phyloP scores from a whole-genome alignment of 1,140 invertebrate genomes.

The Eumeta japonica region DNA sequence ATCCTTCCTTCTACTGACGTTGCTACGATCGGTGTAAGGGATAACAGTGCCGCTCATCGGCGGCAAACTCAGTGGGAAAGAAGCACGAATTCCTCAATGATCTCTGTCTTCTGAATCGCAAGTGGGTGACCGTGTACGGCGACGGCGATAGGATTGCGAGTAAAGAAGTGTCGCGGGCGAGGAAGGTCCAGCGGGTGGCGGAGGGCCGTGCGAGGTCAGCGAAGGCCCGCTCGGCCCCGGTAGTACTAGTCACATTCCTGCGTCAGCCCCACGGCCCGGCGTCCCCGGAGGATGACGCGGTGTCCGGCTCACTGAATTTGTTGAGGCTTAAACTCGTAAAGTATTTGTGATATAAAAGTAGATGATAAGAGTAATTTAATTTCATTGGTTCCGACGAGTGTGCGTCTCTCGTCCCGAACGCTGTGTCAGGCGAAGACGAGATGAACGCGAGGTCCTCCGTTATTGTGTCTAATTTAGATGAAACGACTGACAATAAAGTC shows the following conservation, averaged over 20 bases:
- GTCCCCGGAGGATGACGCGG: conserved; percentile 18
- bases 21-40: conserved; percentile 5
- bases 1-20: conserved; percentile 52
- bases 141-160: not conserved
- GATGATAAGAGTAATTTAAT: conserved; percentile 41
- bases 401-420: conserved; percentile 41
- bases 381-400: conserved; percentile 34
- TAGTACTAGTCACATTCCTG: conserved; percentile 34
- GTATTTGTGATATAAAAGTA: conserved; percentile 54
- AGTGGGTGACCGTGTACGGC: not conserved
- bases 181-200: conserved; percentile 16
- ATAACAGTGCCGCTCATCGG: not conserved
- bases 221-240: conserved; percentile 1
- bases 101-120: not conserved
- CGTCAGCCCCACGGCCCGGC: conserved; percentile 26
- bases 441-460: too few species aligned
- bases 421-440: too few species aligned
- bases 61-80: not conserved
- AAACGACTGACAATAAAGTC: too few species aligned
- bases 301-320: conserved; percentile 14
- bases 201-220: conserved; percentile 1
- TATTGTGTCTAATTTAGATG: too few species aligned
- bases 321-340: conserved; percentile 40
- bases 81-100: not conserved
- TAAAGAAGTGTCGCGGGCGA: conserved; percentile 14